A percentile compares a stretch with the other conserved stretches of the same genome.
phyloP scores from a whole-genome alignment of 2,888 invertebrate genomes.

The Deilephila porcellus region DNA sequence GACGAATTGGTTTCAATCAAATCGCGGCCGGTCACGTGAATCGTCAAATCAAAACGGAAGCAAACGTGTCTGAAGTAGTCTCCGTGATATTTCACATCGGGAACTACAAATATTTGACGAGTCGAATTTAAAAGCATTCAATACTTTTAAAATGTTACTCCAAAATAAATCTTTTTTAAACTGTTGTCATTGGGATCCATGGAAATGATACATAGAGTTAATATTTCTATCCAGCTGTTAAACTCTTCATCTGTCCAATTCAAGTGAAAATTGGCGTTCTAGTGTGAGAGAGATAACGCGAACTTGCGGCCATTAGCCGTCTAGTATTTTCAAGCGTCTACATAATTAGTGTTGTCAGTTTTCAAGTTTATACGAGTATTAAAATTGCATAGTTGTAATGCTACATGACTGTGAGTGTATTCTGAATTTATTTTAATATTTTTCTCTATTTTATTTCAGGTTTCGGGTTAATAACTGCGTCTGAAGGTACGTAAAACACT shows the following conservation, averaged over 20 bases:
- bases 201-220: too few species aligned
- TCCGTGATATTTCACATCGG: background rate
- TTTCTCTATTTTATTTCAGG: slow-evolving; percentile 53
- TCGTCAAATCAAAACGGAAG: slow-evolving; percentile 12
- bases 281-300: too few species aligned
- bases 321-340: too few species aligned
- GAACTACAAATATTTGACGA: background rate
- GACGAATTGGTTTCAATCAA: slow-evolving; percentile 22
- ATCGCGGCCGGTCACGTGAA: slow-evolving; percentile 10
- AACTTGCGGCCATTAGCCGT: too few species aligned
- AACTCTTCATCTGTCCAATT: too few species aligned
- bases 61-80: slow-evolving; percentile 3
- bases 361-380: too few species aligned
- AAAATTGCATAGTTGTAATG: too few species aligned
- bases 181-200: too few species aligned
- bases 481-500: slow-evolving; percentile 52
- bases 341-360: too few species aligned
- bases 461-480: slow-evolving; percentile 51
- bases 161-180: background rate
- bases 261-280: too few species aligned
- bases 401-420: too few species aligned
- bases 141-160: background rate
- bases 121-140: background rate
- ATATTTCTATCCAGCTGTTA: too few species aligned
- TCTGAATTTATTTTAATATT: background rate